These are phyloP conservation scores for Nematolebias whitei DNA, from an alignment of 2,113 vertebrate species.

Conservation along the genomic window DNA sequence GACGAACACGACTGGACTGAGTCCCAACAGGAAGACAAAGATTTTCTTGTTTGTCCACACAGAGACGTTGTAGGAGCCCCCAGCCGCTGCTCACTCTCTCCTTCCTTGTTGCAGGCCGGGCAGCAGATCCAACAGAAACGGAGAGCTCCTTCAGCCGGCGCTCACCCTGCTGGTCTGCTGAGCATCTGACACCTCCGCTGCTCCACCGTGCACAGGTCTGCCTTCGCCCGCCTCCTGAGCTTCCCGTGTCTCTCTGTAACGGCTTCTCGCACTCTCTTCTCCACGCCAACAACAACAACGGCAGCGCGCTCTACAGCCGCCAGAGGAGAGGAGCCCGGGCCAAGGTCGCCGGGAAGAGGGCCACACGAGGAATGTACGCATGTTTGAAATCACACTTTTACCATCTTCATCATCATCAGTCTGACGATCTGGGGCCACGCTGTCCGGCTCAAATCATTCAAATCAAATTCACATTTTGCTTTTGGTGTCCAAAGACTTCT, in stretches of 20 bases:
- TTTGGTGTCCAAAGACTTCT: too few relatives aligned
- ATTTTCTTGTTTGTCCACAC: too few relatives aligned
- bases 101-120: constrained; percentile 59
- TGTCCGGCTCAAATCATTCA: too few relatives aligned
- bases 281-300: constrained; percentile 65
- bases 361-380: constrained; percentile 83
- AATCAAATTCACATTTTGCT: too few relatives aligned
- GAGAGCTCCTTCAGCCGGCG: constrained; percentile 71
- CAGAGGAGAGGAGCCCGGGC: constrained; percentile 68
- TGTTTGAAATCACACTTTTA: background rate
- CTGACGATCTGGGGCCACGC: background rate
- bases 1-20: too few relatives aligned
- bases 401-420: background rate
- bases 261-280: constrained; percentile 37
- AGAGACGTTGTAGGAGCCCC: too few relatives aligned
- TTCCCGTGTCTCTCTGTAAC: constrained; percentile 46
- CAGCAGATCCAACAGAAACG: constrained; percentile 69
- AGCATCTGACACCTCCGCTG: constrained; percentile 30
- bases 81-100: background rate
- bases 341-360: constrained; percentile 62
- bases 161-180: constrained; percentile 66
- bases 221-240: constrained; percentile 31
- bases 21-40: too few relatives aligned
- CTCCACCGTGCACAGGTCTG: constrained; percentile 32
- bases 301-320: constrained; percentile 45